phyloP scores from a whole-genome alignment of 2,888 invertebrate species.

The Spisula subtruncata region DNA sequence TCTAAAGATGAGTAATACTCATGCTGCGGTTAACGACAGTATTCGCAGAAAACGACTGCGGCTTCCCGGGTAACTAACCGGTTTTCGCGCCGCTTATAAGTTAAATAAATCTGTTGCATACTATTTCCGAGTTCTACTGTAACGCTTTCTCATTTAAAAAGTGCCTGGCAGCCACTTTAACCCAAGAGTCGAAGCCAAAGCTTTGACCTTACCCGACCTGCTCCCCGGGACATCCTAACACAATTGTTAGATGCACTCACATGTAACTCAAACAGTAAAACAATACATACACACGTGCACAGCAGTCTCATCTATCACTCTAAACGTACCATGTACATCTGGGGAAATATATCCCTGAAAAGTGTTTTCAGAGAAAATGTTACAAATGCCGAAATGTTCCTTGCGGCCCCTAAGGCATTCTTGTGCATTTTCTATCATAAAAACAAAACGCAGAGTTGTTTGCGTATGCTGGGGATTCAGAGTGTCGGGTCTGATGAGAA shows the following conservation, averaged over 20 bases:
- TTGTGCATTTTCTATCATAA: slow-evolving; percentile 33
- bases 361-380: slow-evolving; percentile 20
- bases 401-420: slow-evolving; percentile 24
- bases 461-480: neutral
- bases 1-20: no score
- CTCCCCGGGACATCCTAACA: neutral
- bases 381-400: slow-evolving; percentile 29
- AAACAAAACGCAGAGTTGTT: slow-evolving; percentile 35
- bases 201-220: neutral
- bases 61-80: no score
- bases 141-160: no score
- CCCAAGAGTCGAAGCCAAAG: no score
- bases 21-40: no score
- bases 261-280: neutral
- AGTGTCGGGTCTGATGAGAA: slow-evolving; percentile 24
- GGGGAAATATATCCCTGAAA: neutral
- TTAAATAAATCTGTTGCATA: no score
- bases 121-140: no score
- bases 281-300: slow-evolving; percentile 2
- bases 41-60: no score
- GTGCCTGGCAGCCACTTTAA: no score
- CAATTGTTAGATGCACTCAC: neutral
- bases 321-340: neutral
- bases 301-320: neutral
- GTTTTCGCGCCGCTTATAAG: no score